phyloP scores from a whole-genome alignment of 1,140 invertebrate species.

The Panagrolaimus sp. region DNA sequence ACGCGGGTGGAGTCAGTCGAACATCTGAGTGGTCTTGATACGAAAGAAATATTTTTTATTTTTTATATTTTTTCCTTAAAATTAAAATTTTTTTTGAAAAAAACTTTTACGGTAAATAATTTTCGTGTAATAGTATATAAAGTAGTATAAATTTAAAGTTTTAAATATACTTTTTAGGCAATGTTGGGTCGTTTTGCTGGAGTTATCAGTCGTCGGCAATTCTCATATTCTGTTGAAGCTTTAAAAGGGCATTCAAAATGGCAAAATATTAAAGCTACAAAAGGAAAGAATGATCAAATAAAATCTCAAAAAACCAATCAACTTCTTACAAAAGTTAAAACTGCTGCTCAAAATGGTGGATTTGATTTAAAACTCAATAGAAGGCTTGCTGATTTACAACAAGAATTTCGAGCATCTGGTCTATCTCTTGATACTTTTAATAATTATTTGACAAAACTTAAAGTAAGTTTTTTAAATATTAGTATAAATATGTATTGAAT shows the following conservation, averaged over 20 bases:
- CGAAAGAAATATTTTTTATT: conserved; percentile 12
- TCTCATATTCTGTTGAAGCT: conserved; percentile 9
- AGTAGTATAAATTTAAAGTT: too few species aligned
- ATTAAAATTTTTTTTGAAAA: neutral
- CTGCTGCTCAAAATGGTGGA: conserved; percentile 35
- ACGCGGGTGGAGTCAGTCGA: neutral
- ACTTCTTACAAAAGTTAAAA: conserved; percentile 33
- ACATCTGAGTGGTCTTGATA: neutral
- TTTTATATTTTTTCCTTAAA: conserved; percentile 7
- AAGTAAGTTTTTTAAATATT: conserved; percentile 30
- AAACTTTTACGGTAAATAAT: conserved; percentile 6
- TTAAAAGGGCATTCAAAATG: conserved; percentile 57
- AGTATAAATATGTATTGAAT: conserved; percentile 13
- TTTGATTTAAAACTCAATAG: conserved; percentile 48
- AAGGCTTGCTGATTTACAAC: conserved; percentile 43
- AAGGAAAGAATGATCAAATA: conserved; percentile 50
- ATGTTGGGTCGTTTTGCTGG: neutral
- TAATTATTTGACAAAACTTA: conserved; percentile 45
- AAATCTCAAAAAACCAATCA: conserved; percentile 40
- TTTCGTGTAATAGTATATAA: neutral
- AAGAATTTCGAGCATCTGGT: conserved; percentile 42
- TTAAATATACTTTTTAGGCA: too few species aligned
- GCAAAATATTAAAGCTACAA: conserved; percentile 55
- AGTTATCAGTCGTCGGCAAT: neutral
- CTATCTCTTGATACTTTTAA: conserved; percentile 53